These are phyloP conservation scores for Drosophila formosana DNA, from an alignment of 2,888 invertebrate genomes.

Conservation along the genomic window DNA sequence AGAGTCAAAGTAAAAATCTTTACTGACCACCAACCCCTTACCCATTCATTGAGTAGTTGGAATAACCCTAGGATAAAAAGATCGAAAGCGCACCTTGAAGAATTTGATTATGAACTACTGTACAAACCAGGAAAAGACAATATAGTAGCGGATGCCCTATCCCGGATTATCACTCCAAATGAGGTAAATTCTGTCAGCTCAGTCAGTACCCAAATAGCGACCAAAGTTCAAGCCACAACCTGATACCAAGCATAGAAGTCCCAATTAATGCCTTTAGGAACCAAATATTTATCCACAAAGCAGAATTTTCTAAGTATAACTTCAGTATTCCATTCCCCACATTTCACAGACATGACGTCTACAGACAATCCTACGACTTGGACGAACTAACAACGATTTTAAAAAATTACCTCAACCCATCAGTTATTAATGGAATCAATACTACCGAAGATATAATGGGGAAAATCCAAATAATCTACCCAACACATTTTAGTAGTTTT, in stretches of 20 bases:
- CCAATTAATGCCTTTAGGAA: neutral
- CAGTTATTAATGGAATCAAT: neutral
- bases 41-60: conserved; percentile 12
- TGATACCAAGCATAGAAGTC: neutral
- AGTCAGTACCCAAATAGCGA: neutral
- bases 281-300: neutral
- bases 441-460: no score
- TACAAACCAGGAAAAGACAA: neutral
- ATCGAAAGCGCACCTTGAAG: neutral
- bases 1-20: conserved; percentile 48
- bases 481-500: no score
- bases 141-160: no score
- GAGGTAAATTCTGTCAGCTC: no score
- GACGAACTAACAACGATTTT: neutral
- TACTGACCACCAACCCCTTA: conserved; percentile 40
- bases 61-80: conserved; percentile 4
- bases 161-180: no score
- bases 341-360: neutral
- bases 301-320: no score
- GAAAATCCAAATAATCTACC: no score
- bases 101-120: neutral
- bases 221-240: no score
- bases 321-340: neutral
- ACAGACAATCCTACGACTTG: neutral
- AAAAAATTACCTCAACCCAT: neutral